Evolutionary conservation across 2,888 invertebrate genomes (phyloP), one percentile per base, ranked within the genome.

Genomic region (Heteromyza rotundicornis): DNA sequence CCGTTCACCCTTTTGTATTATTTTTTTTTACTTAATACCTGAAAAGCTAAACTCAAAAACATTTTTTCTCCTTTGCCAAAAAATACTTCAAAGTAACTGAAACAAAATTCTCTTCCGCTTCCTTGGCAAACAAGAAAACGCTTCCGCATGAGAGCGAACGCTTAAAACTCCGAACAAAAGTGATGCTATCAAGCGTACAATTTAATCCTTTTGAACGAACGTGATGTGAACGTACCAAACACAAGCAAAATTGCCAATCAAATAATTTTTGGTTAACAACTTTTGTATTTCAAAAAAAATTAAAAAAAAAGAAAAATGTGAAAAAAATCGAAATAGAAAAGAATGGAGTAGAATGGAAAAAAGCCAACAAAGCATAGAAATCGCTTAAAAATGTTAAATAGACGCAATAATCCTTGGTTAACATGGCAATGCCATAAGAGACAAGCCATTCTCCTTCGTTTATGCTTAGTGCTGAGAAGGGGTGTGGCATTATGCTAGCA

Each of bases 181-280:
- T 10, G 17, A 36, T 57, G 56, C 59, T 56, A 20, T 56, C 47
- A 52, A 52, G 63, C 63, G 59, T 47, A 47, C 56, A 59, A 63
- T 63, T 59, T 63, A 56, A 63, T 59, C 63, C 59, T 63, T 51
- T 59, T 7, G n/a, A 3, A 40, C n/a, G 40, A n/a, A n/a, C n/a
- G n/a, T n/a, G n/a, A n/a, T n/a, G n/a, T n/a, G n/a, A n/a, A n/a
- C n/a, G n/a, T 27, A 10, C 27, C 27, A 27, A 27, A 14, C 40
- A 40, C 40, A 40, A 40, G 14, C 8, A 40, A n/a, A 10, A 40
- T n/a, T n/a, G 16, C 8, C 40, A 40, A 32, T 12, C 32, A 32
- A n/a, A 27, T 10, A 27, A 27, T 27, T 27, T 27, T 27, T 27
- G 5, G 27, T 27, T 27, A 27, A 27, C 5, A n/a, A n/a, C n/a